A percentile compares a stretch with the other conserved stretches of the same genome.
phyloP scores from a whole-genome alignment of 1,140 invertebrate species.

The Oreohelix idahoensis region DNA sequence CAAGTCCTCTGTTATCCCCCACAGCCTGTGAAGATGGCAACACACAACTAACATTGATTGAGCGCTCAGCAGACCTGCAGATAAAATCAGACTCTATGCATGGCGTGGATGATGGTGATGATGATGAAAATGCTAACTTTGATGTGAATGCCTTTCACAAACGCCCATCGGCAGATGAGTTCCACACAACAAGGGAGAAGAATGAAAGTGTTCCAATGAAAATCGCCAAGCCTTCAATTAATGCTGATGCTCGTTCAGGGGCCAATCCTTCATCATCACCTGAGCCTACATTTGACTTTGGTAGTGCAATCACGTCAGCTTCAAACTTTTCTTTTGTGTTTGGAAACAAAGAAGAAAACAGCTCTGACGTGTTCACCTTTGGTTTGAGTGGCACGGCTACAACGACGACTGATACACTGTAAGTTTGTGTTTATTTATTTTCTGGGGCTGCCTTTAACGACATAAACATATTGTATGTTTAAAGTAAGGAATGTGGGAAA shows the following conservation, averaged over 20 bases:
- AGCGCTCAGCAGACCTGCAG: constrained; percentile 53
- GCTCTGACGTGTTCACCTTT: constrained; percentile 31
- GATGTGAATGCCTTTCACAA: constrained; percentile 38
- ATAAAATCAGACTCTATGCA: constrained; percentile 50
- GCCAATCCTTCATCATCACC: constrained; percentile 45
- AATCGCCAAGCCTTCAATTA: constrained; percentile 43
- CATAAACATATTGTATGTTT: too few species aligned
- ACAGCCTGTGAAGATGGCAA: constrained; percentile 50
- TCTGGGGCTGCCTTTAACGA: too few species aligned
- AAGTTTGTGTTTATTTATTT: constrained; percentile 6
- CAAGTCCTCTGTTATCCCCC: constrained; percentile 42
- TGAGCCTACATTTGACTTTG: constrained; percentile 41
- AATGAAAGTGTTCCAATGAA: constrained; percentile 50
- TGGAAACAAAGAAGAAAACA: constrained; percentile 33
- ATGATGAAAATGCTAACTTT: constrained; percentile 37
- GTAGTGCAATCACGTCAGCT: constrained; percentile 44
- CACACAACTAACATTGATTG: constrained; percentile 59
- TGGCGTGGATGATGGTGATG: constrained; percentile 32
- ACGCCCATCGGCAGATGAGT: constrained; percentile 43
- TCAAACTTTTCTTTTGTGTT: constrained; percentile 41
- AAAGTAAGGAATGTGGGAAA: too few species aligned
- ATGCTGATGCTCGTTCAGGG: constrained; percentile 50
- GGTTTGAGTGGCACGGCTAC: neutral
- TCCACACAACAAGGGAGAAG: constrained; percentile 23
- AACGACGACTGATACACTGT: constrained; percentile 11